Conservation (phyloP, 2,888 invertebrate species). For the Dascillus cervinus region DNA sequence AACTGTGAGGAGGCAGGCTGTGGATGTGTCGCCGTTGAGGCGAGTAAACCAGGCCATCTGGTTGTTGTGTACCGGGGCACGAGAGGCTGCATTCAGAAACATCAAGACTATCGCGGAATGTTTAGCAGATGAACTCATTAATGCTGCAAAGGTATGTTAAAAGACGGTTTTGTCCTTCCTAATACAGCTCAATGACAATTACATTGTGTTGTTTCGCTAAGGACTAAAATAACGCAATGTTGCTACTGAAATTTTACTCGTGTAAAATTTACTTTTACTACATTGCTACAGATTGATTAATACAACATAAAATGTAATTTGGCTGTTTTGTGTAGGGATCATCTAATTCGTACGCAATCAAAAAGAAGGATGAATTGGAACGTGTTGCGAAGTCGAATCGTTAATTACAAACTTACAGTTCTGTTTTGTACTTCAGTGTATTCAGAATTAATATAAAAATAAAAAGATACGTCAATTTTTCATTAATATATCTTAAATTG, state of each 20-base stretch:
- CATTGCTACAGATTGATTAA: slow-evolving; percentile 5
- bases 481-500: too few species aligned
- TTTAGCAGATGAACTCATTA: slow-evolving; percentile 98
- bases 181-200: slow-evolving; percentile 28
- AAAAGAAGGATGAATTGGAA: slow-evolving; percentile 99
- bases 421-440: neutral
- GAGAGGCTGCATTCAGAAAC: slow-evolving; percentile 99
- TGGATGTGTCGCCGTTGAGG: slow-evolving; percentile 96
- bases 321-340: slow-evolving; percentile 63
- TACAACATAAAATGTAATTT: slow-evolving; percentile 5
- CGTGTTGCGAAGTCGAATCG: slow-evolving; percentile 99
- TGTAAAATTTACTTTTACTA: slow-evolving; percentile 4
- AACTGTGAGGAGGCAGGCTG: slow-evolving; percentile 99
- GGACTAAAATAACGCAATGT: slow-evolving; percentile 29
- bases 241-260: slow-evolving; percentile 5
- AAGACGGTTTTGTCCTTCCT: slow-evolving; percentile 29
- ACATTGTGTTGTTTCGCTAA: slow-evolving; percentile 31
- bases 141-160: slow-evolving; percentile 85
- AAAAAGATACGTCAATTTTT: too few species aligned
- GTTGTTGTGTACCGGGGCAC: slow-evolving; percentile 97
- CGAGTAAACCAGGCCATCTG: slow-evolving; percentile 99
- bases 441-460: too few species aligned
- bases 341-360: slow-evolving; percentile 99
- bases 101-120: slow-evolving; percentile 99
- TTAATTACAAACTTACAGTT: slow-evolving; percentile 53